Percentiles rank a stretch among this genome's conserved stretches.
phyloP scores from a whole-genome alignment of 2,888 invertebrate genomes.

The Machimus atricapillus region DNA sequence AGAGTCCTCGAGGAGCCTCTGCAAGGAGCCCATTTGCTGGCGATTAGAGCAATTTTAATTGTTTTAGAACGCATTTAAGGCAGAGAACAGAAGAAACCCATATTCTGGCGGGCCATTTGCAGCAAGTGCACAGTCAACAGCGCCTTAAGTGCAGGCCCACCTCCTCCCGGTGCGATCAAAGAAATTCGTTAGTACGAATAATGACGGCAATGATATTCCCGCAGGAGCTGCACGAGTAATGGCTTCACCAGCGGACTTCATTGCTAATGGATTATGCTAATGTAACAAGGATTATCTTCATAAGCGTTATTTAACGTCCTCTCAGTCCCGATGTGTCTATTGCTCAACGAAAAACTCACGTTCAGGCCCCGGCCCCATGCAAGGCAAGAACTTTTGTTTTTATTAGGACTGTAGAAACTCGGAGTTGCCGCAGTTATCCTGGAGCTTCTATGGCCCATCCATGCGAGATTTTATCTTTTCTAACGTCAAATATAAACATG shows the following conservation, averaged over 20 bases:
- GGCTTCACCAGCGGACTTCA: slow-evolving; percentile 2
- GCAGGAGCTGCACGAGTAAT: neutral
- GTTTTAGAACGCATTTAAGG: slow-evolving; percentile 11
- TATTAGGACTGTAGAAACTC: neutral
- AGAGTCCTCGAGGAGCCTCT: neutral
- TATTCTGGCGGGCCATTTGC: slow-evolving; percentile 13
- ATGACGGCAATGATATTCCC: slow-evolving; percentile 10
- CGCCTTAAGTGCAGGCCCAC: neutral
- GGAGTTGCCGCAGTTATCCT: neutral
- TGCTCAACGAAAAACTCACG: neutral
- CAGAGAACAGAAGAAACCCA: slow-evolving; percentile 11
- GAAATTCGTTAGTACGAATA: slow-evolving; percentile 1
- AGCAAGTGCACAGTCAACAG: slow-evolving; percentile 14
- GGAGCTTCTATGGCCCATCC: neutral
- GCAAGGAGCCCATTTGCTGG: neutral
- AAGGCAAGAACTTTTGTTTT: slow-evolving; percentile 1
- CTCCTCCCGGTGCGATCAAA: neutral
- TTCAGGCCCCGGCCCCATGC: neutral
- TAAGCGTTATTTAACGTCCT: neutral
- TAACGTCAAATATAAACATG: slow-evolving; percentile 19
- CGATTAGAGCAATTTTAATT: slow-evolving; percentile 29
- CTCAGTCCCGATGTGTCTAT: neutral
- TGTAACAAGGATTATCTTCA: slow-evolving; percentile 17
- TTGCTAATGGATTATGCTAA: slow-evolving; percentile 25
- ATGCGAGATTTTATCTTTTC: neutral